Evolutionary conservation across 2,113 vertebrate genomes (phyloP).

Genomic region (Zosterops pallidus): DNA sequence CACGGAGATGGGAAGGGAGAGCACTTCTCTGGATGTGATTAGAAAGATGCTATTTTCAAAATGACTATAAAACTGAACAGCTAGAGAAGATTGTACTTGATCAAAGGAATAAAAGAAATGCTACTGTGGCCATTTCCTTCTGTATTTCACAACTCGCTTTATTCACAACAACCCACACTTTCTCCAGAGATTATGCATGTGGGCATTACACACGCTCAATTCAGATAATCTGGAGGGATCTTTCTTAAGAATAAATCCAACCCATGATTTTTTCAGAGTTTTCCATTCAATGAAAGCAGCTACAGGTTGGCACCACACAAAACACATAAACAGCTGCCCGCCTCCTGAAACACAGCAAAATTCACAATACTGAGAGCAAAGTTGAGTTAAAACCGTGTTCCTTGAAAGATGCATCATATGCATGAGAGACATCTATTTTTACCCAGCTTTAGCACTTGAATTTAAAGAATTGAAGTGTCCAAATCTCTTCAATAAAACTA

Average conservation of each 20-base stretch:
- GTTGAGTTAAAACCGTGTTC: rapidly evolving
- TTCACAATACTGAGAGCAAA: not conserved
- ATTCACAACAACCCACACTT: not conserved
- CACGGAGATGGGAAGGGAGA: rapidly evolving
- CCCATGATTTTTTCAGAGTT: not conserved
- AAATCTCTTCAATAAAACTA: not conserved
- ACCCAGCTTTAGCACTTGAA: not conserved
- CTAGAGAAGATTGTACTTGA: not conserved
- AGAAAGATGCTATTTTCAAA: not conserved
- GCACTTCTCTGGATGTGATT: not conserved
- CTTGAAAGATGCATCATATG: not conserved
- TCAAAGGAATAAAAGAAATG: not conserved
- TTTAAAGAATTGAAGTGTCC: not conserved
- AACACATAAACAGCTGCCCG: not conserved
- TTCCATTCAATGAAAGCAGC: not conserved
- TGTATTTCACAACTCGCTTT: not conserved
- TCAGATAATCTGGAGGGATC: not conserved
- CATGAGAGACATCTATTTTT: not conserved
- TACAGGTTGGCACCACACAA: rapidly evolving
- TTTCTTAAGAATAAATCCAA: not conserved
- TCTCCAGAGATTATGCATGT: not conserved
- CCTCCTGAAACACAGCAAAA: not conserved
- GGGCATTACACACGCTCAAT: not conserved
- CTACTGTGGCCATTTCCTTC: not conserved
- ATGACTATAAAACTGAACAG: not conserved